Evolutionary conservation across 2,888 invertebrate genomes (phyloP), one percentile per base, ranked within the genome.

Genomic region (Drosophila mimica): DNA sequence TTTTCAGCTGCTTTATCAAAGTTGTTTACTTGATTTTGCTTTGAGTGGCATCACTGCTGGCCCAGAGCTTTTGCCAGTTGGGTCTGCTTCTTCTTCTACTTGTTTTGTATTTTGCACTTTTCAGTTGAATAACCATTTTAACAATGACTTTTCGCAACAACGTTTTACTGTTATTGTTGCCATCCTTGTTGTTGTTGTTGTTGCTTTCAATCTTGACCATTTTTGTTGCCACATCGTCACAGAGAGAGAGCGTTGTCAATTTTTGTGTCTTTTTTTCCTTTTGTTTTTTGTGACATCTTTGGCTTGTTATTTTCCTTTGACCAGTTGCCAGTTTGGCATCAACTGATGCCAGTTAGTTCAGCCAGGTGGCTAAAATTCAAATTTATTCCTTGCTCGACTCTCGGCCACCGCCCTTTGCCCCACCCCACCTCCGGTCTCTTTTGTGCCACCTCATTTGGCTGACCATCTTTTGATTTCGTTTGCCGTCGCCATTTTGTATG

Each of bases 251-350:
- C n/a, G n/a, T 28, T n/a, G 57, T 67, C 82, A 71, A 46, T 59
- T 79, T 58, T 65, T 31, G 51, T 13, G 53, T 52, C 48, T 69
- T 58, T 80, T 20, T 79, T 70, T 70, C 46, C 58, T 66, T 58
- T 59, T 54, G 61, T 58, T 58, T 58, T 58, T 62, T 68, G 63
- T 83, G 76, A 62, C 59, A 82, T 87, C 82, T 80, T 77, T 82
- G 80, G 62, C 85, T 84, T 83, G 82, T 89, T 89, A 89, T 89
- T 89, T 88, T 75, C 89, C 82, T 77, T 83, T 85, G 86, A 71
- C 69, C 71, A 66, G 66, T 38, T 36, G 36, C 40, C 56, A 53
- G 52, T 33, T 31, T 25, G 15, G 20, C 33, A 53, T 15, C 33
- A n/a, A 31, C 30, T 36, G 48, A 59, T 52, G 54, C 38, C 64